Base-by-base conservation (phyloP, 2,888 invertebrate genomes). In the Oxystoma pomonae region DNA sequence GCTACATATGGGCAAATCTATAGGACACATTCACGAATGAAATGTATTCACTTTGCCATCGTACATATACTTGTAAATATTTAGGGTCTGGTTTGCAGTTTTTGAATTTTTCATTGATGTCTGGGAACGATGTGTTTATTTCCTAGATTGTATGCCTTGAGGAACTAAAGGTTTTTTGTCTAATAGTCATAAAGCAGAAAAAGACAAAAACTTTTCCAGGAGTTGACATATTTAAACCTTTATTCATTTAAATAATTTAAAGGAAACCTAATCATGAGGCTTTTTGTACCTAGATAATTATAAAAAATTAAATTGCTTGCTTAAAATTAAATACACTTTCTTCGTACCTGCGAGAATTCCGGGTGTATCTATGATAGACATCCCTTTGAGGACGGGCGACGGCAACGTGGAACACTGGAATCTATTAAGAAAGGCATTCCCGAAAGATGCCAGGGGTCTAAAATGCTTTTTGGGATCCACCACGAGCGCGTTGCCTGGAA, bases 391-490 rank as follows among this genome's bases (percentile, higher is more conserved):
- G 62, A 99, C 98, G 2, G 94, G 90, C 55, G 96, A 96, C 57
- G 87, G 86, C 0, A 98, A 86, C 16, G 89, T 87, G 0, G 98
- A 98, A 78, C 97, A 98, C 80, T 98, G 98, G 81, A 99, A 96
- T 69, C 98, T 87, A 81, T 98, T 99, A 9, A 99, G 85, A 80
- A 98, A 98, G 17, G 97, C 93, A 81, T 99, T 99, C 64, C 99
- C 99, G 80, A 98, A 99, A 80, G 95, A 94, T 67, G 94, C 93
- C 2, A 96, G 84, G 0, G 97, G 98, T 71, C 93, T 86, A 81
- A 98, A 99, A 80, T 98, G 98, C 81, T 93, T 94, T 76, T 95
- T 95, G 0, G 97, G 93, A 80, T 99, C 98, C 17, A 98, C 97
- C 9, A 99, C 98, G 57, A 98, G 86, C 9, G 98, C 98, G 81